Evolutionary conservation across 2,113 vertebrate species (phyloP).

Genomic region (Odocoileus virginianus): DNA sequence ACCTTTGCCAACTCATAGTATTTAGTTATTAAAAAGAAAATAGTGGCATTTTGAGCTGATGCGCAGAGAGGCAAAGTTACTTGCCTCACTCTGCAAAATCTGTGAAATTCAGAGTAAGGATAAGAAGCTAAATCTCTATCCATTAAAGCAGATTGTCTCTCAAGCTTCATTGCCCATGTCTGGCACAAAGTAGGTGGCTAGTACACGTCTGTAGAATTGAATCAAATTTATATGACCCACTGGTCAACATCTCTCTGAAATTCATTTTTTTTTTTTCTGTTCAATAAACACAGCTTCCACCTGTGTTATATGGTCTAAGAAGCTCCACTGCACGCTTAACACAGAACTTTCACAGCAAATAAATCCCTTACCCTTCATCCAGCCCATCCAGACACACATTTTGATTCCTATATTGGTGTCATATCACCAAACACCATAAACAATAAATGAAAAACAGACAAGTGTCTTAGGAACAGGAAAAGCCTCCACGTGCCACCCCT

Average conservation of each 20-base stretch:
- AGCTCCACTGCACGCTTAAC: not conserved
- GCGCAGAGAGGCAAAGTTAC: not conserved
- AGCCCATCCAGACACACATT: not conserved
- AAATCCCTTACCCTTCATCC: not conserved
- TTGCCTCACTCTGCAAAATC: not conserved
- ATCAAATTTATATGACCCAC: not conserved
- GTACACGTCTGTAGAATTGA: not conserved
- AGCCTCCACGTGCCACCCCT: conserved; percentile 47
- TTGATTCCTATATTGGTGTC: not conserved
- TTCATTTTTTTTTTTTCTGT: not conserved
- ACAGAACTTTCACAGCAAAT: not conserved
- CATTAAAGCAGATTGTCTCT: not conserved
- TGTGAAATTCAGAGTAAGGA: not conserved
- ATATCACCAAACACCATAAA: conserved; percentile 36
- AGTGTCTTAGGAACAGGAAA: conserved; percentile 55
- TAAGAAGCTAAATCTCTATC: not conserved
- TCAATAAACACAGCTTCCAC: conserved; percentile 11
- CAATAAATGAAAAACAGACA: conserved; percentile 64
- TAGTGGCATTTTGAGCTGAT: not conserved
- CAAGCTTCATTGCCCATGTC: not conserved
- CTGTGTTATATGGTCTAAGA: not conserved
- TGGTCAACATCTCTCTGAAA: not conserved
- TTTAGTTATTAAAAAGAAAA: not conserved
- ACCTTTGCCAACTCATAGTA: not conserved
- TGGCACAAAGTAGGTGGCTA: not conserved